Base-by-base conservation (phyloP, 2,113 vertebrate species). In the Gymnobelideus leadbeateri region DNA sequence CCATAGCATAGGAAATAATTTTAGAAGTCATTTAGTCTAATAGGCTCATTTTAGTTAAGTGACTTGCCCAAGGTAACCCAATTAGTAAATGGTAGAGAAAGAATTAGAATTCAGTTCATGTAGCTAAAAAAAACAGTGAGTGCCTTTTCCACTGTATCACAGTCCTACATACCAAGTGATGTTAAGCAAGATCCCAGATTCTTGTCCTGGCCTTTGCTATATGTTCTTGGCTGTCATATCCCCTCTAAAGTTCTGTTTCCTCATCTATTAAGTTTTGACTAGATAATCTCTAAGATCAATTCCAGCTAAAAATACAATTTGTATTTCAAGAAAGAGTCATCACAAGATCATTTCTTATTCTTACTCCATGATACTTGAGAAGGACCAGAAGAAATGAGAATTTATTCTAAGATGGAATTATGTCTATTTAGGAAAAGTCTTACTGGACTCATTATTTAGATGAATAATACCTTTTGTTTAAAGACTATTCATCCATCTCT, bases 391-490 rank as follows among this genome's bases (percentile, higher is more conserved):
- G 21, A 28, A 25, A 10, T 91, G 9, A 43, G 77, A 43, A 61
- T 54, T 3, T 53, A 55, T 16, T 53, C 54, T 91, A 94, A 91
- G 47, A 51, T 84, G 31, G 2, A 90, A 23, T 53, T 37, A 54
- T 49, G 92, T 96, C 12, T 91, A 89, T 92, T 91, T 37, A 91
- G 91, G 91, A 94, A 92, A 91, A 3, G 9, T 7, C 26, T 47
- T 7, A 51, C 5, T 90, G 51, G 49, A 84, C 53, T 97, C 8
- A 10, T 77, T 77, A 94, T 92, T 95, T 90, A 90, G 23, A 54
- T 26, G 68, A 96, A 92, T 84, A 84, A 43, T 24, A 23, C 24
- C 51, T 31, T 14, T 19, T 68, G 92, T 89, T 95, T 97, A 89
- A 95, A 96, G 23, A 37, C 47, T 21, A 1, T 43, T 84, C 68